phyloP scores from a whole-genome alignment of 2,888 invertebrate genomes.

The Scaeva pyrastri region DNA sequence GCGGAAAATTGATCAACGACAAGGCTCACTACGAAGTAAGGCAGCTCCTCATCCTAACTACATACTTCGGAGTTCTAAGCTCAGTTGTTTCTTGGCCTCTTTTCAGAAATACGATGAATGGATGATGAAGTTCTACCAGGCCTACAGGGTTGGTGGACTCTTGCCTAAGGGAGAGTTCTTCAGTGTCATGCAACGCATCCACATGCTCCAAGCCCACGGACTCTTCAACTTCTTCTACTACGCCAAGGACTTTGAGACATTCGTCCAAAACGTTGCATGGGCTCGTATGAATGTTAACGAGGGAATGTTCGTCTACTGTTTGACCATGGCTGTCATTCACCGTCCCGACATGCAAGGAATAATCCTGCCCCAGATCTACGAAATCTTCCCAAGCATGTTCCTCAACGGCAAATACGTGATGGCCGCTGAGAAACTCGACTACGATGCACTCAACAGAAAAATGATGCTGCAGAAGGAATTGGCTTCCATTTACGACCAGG shows the following conservation, averaged over 20 bases:
- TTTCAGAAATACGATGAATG: slow-evolving; percentile 35
- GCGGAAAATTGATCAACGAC: slow-evolving; percentile 30
- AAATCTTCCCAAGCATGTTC: slow-evolving; percentile 90
- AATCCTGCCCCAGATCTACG: slow-evolving; percentile 88
- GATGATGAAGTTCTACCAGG: slow-evolving; percentile 79
- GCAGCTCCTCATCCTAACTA: not conserved
- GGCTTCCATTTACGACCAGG: slow-evolving; percentile 83
- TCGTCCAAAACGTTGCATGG: slow-evolving; percentile 88
- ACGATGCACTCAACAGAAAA: slow-evolving; percentile 83
- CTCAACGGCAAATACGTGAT: slow-evolving; percentile 88
- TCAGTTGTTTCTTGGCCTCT: too few relatives aligned
- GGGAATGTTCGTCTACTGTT: slow-evolving; percentile 88
- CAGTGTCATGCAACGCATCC: slow-evolving; percentile 84
- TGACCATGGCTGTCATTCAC: slow-evolving; percentile 87
- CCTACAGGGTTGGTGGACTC: slow-evolving; percentile 82
- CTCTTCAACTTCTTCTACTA: slow-evolving; percentile 88
- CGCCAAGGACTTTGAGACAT: slow-evolving; percentile 89
- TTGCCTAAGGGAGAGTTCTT: slow-evolving; percentile 85
- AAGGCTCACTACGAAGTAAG: slow-evolving; percentile 40
- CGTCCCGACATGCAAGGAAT: slow-evolving; percentile 87
- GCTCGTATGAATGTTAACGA: slow-evolving; percentile 89
- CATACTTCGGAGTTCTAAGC: too few relatives aligned
- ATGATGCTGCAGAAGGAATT: slow-evolving; percentile 83
- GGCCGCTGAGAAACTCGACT: slow-evolving; percentile 86
- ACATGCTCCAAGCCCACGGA: slow-evolving; percentile 86